Conservation (phyloP, 23 tunicate species). For the Phallusia fumigata region DNA sequence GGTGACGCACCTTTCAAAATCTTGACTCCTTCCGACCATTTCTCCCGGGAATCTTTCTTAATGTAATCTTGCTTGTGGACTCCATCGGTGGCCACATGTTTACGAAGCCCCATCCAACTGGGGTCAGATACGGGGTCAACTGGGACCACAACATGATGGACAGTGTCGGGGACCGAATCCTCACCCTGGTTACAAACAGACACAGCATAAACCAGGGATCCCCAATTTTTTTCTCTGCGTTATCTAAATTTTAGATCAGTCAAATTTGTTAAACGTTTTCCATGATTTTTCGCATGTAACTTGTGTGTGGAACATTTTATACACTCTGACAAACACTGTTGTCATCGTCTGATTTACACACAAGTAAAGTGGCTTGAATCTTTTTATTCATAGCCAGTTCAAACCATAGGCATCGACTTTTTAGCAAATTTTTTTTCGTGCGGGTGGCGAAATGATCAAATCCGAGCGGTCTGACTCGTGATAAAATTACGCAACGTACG, state of each 20-base stretch:
- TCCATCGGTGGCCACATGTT: constrained; percentile 62
- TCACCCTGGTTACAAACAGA: constrained; percentile 37
- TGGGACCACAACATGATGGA: constrained; percentile 89
- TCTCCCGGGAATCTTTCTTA: constrained; percentile 50
- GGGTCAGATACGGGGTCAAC: constrained; percentile 71
- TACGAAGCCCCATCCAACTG: constrained; percentile 64
- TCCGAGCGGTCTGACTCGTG: too few relatives aligned
- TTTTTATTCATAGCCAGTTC: too few relatives aligned
- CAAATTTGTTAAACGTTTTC: not conserved
- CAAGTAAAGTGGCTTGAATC: too few relatives aligned
- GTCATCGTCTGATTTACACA: too few relatives aligned
- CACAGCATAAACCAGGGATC: not conserved
- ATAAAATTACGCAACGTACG: too few relatives aligned
- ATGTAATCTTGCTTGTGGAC: constrained; percentile 64
- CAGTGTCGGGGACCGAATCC: constrained; percentile 95
- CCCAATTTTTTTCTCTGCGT: not conserved
- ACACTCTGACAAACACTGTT: too few relatives aligned
- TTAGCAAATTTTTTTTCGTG: too few relatives aligned
- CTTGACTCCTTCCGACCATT: constrained; percentile 75
- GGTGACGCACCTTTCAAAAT: constrained; percentile 59
- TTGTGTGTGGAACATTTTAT: too few relatives aligned
- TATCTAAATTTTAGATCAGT: not conserved
- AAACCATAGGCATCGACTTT: too few relatives aligned
- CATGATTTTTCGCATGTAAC: too few relatives aligned
- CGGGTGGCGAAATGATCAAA: too few relatives aligned